Conservation (phyloP, 2,888 invertebrate species). For the Ormyrus rosae region DNA sequence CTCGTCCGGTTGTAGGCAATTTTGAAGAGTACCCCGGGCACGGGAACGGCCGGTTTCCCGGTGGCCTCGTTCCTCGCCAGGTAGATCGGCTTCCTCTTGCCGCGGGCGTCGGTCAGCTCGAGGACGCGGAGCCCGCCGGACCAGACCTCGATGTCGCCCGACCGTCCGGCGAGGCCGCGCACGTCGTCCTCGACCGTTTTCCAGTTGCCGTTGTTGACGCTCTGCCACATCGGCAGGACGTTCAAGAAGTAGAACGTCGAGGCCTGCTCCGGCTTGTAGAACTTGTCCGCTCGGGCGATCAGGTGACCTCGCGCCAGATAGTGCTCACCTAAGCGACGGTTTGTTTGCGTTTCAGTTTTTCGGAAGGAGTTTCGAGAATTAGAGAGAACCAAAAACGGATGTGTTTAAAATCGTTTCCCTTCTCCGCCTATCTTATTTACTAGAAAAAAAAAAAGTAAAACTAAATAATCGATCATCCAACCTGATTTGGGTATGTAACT, state of each 20-base stretch:
- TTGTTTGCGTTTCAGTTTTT: not conserved
- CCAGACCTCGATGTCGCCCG: slow-evolving; percentile 70
- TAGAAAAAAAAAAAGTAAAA: too few relatives aligned
- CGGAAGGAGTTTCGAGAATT: too few relatives aligned
- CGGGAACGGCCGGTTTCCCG: slow-evolving; percentile 25
- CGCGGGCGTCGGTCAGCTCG: slow-evolving; percentile 56
- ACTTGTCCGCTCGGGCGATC: slow-evolving; percentile 78
- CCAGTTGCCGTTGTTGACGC: slow-evolving; percentile 76
- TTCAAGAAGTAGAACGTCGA: slow-evolving; percentile 79
- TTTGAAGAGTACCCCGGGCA: slow-evolving; percentile 47
- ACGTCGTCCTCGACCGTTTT: slow-evolving; percentile 70
- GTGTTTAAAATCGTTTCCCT: too few relatives aligned
- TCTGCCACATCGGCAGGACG: slow-evolving; percentile 77
- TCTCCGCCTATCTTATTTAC: too few relatives aligned
- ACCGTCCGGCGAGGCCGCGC: slow-evolving; percentile 64
- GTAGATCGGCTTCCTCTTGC: slow-evolving; percentile 47
- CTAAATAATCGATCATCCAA: too few relatives aligned
- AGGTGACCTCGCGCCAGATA: slow-evolving; percentile 77
- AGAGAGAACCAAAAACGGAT: too few relatives aligned
- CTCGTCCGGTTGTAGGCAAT: not conserved
- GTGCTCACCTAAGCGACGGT: slow-evolving; percentile 52
- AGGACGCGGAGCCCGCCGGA: slow-evolving; percentile 70
- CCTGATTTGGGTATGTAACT: too few relatives aligned
- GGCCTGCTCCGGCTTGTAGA: slow-evolving; percentile 77
- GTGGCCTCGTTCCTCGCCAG: not conserved